phyloP scores from a whole-genome alignment of 2,888 invertebrate genomes.

The Strigamia crassipes region DNA sequence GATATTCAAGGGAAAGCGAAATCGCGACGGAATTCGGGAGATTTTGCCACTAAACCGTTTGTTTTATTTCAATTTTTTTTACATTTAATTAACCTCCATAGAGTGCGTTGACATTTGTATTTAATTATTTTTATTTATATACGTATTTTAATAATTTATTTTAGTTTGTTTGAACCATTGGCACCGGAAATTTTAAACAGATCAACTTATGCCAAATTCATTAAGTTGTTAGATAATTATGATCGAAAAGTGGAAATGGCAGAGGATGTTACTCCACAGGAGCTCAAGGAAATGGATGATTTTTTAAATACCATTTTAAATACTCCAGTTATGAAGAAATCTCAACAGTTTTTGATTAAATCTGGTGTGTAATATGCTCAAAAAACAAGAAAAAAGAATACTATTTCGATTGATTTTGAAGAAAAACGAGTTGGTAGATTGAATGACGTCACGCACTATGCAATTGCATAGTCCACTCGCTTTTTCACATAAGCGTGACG shows the following conservation, averaged over 20 bases:
- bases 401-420: too few species aligned
- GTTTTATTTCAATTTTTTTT: not conserved
- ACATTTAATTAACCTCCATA: too few species aligned
- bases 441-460: too few species aligned
- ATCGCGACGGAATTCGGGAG: not conserved
- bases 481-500: not conserved
- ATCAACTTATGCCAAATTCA: constrained; percentile 65
- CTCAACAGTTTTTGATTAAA: constrained; percentile 69
- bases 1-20: not conserved
- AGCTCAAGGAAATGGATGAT: constrained; percentile 75
- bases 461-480: too few species aligned
- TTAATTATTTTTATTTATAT: too few species aligned
- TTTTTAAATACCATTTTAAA: constrained; percentile 77
- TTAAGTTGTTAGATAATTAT: constrained; percentile 82
- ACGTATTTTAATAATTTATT: too few species aligned
- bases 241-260: constrained; percentile 72
- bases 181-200: not conserved
- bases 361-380: constrained; percentile 61
- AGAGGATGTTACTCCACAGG: constrained; percentile 74
- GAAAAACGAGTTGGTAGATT: not conserved
- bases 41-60: not conserved
- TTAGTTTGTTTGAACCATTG: constrained; percentile 1
- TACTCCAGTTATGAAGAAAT: constrained; percentile 74
- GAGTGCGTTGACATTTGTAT: too few species aligned
- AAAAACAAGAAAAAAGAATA: too few species aligned